Evolutionary conservation across 2,113 vertebrate genomes (phyloP).

Genomic region (Phrynocephalus versicolor): DNA sequence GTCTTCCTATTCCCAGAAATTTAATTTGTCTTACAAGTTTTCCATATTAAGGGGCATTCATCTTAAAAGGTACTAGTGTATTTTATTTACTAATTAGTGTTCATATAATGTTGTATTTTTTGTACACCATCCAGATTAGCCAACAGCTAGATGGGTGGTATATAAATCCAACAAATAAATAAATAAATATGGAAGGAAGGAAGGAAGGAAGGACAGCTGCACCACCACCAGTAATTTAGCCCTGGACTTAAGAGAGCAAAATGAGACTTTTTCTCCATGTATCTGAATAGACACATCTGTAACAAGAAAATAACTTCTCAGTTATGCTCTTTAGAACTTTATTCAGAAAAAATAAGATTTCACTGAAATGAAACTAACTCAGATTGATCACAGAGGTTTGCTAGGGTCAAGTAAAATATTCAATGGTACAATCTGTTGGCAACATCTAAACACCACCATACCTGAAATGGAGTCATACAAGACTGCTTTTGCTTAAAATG

Average conservation of each 20-base stretch:
- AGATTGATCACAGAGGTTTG: not conserved
- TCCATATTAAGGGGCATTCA: too few relatives aligned
- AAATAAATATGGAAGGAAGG: too few relatives aligned
- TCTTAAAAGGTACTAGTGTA: too few relatives aligned
- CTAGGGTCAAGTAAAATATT: not conserved
- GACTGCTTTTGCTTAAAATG: not conserved
- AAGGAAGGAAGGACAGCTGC: not conserved
- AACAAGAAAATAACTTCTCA: not conserved
- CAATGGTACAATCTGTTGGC: not conserved
- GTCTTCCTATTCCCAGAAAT: too few relatives aligned
- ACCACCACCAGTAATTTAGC: not conserved
- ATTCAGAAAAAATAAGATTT: not conserved
- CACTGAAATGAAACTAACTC: slow-evolving; percentile 3
- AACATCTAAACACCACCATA: not conserved
- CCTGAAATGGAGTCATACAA: not conserved
- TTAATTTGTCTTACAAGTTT: too few relatives aligned
- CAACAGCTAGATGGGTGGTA: not conserved
- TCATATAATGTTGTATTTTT: too few relatives aligned
- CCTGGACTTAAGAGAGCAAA: not conserved
- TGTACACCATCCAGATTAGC: not conserved
- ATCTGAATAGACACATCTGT: not conserved
- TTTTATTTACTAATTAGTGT: too few relatives aligned
- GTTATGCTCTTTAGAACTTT: not conserved
- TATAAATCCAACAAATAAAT: too few relatives aligned
- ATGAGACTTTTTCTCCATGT: not conserved